Base-by-base conservation (phyloP, 2,888 invertebrate genomes). In the Acanthosoma haemorrhoidale region DNA sequence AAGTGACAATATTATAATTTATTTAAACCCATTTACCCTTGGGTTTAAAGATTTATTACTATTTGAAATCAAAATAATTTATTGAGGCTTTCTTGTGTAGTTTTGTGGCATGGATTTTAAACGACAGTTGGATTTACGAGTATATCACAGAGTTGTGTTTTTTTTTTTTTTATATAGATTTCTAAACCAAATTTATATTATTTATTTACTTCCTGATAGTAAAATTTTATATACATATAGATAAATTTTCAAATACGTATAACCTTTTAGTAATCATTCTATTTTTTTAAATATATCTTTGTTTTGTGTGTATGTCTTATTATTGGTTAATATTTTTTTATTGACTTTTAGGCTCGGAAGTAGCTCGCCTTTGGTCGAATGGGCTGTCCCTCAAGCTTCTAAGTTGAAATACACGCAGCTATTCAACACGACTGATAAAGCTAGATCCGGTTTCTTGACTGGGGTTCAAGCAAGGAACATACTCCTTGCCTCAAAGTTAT, bases 381-480 rank as follows among this genome's bases (percentile, higher is more conserved):
- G 97, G 96, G 88, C 90, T 0, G 89, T 97, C 68, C 91, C 91
- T 32, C 91, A 91, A 76, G 86, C 86, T 74, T 88, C 88, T 18
- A 91, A 91, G 80, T 82, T 92, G 71, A 96, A 95, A 79, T 96
- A 94, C 79, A 96, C 95, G 0, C 96, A 96, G 80, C 83, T 95
- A 59, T 97, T 96, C 81, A 96, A 97, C 82, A 90, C 90, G 1
- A 90, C 92, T 63, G 97, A 97, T 82, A 86, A 93, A 74, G 84
- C 88, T 16, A 88, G 94, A 78, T 86, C 87, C n/a, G 96, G 96
- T 0, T 91, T 85, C 76, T 84, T 97, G 67, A 92, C 92, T 3
- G 96, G 96, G 0, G 89, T 89, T 0, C 96, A 96, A 81, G 97
- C 98, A 0, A 85, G 97, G 71, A 88, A 92, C 74, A 89, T 98